Evolutionary conservation across 2,888 invertebrate species (phyloP).

Genomic region (Ashinkailepas kermadecensis): DNA sequence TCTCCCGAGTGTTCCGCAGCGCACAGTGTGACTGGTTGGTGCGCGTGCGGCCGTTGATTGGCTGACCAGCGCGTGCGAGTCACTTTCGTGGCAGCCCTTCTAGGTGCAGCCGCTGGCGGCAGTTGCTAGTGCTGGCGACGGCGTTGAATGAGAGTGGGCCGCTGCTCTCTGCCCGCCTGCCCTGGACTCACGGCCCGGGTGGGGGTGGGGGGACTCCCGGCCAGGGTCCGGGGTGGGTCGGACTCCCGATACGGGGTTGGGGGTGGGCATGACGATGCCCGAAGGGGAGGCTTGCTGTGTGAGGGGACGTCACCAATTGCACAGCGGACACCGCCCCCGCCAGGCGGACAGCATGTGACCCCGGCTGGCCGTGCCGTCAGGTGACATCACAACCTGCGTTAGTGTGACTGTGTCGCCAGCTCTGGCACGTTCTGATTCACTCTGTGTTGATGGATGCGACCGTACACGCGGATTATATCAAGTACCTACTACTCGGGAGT

Average conservation of each 20-base stretch:
- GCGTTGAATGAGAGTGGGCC: too few species aligned
- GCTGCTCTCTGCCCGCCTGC: too few species aligned
- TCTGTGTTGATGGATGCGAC: not conserved
- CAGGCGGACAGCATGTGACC: not conserved
- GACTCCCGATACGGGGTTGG: too few species aligned
- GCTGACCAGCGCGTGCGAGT: not conserved
- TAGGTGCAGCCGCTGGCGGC: not conserved
- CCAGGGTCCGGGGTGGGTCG: too few species aligned
- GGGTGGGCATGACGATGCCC: too few species aligned
- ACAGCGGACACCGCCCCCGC: not conserved
- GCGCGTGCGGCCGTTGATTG: not conserved
- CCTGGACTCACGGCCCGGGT: too few species aligned
- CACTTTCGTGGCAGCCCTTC: not conserved
- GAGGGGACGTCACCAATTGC: not conserved
- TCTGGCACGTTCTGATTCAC: too few species aligned
- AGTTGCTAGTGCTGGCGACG: not conserved
- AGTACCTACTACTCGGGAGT: not conserved
- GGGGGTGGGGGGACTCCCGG: too few species aligned
- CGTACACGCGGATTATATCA: not conserved
- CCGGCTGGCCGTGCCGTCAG: not conserved
- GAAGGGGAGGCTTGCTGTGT: too few species aligned
- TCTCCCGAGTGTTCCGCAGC: not conserved
- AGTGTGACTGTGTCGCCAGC: too few species aligned
- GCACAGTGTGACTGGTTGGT: not conserved
- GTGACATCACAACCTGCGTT: not conserved